These are phyloP conservation scores for Hoplodrina ambigua DNA, from an alignment of 2,888 invertebrate genomes.

Conservation along the genomic window DNA sequence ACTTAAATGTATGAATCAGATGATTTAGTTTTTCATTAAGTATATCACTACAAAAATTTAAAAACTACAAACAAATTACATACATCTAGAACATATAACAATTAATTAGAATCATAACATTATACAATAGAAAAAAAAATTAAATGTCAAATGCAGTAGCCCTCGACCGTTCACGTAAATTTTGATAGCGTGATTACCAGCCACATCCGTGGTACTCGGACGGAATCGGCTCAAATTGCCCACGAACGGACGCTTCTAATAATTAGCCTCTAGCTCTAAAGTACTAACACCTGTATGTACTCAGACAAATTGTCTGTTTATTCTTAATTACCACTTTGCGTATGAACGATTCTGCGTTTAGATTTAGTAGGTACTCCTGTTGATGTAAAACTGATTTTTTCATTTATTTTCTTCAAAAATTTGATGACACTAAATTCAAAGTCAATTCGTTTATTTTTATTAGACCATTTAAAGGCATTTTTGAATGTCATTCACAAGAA, in stretches of 20 bases:
- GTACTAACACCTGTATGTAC: slow-evolving; percentile 30
- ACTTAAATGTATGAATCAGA: no score
- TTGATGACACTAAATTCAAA: no score
- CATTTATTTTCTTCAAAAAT: background rate
- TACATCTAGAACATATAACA: background rate
- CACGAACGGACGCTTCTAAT: slow-evolving; percentile 50
- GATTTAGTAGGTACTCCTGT: background rate
- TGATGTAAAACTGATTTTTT: background rate
- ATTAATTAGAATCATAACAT: background rate
- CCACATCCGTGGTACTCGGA: slow-evolving; percentile 52
- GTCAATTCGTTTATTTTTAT: no score
- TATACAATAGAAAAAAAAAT: background rate
- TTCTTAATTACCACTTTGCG: slow-evolving; percentile 31
- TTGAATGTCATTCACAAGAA: no score
- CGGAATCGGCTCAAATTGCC: slow-evolving; percentile 57
- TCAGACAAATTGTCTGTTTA: slow-evolving; percentile 35
- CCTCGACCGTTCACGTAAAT: slow-evolving; percentile 32
- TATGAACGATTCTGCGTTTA: slow-evolving; percentile 3
- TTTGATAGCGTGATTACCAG: slow-evolving; percentile 45
- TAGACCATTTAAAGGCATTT: no score
- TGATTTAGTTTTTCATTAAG: no score
- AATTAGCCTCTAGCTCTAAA: slow-evolving; percentile 42
- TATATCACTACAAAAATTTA: no score
- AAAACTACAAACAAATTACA: no score
- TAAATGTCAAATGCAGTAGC: slow-evolving; percentile 21